Base-by-base conservation (phyloP, 1,140 invertebrate species). In the Maniola jurtina region DNA sequence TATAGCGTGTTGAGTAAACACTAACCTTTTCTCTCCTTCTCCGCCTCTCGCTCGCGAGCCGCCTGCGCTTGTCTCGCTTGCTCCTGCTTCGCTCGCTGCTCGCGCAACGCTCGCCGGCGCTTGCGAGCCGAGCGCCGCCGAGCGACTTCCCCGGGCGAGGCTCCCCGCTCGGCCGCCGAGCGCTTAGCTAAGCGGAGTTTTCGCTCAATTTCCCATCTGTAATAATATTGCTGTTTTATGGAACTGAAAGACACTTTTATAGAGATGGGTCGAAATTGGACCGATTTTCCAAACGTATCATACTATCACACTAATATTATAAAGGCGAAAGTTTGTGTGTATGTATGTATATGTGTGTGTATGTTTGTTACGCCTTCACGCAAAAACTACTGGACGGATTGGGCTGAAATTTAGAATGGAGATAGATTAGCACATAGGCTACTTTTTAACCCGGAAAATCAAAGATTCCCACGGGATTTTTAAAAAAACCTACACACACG, bases 151-250 rank as follows among this genome's bases (percentile, higher is more conserved):
- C 66, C 80, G 2, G 81, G 85, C 0, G 80, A 85, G 0, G 79
- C 80, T 0, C 77, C 77, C 0, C 86, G 65, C 52, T 86, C 86
- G 0, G 78, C 83, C 15, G 83, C 87, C 0, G 84, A 87, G 67
- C 97, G 97, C 61, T 95, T 96, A 0, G 96, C 97, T 73, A 97
- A 92, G 55, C 96, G 93, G 7, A 99, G 86, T 84, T 99, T 99
- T 67, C 98, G 96, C 79, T 99, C 97, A 63, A 99, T 99, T 87
- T 99, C 98, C 94, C 98, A 99, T 81, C 98, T 96, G 71, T 7
- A 16, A 52, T 8, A 15, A n/a, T 5, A 52, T 16, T 16, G 2
- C 14, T 48, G 5, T 15, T 15, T 25, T 25, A 25, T 25, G 25
- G 1, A 25, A 25, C 25, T 25, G 25, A 25, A 25, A 25, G 25